Base-by-base conservation (phyloP, 2,888 invertebrate genomes). In the Philereme transversata region DNA sequence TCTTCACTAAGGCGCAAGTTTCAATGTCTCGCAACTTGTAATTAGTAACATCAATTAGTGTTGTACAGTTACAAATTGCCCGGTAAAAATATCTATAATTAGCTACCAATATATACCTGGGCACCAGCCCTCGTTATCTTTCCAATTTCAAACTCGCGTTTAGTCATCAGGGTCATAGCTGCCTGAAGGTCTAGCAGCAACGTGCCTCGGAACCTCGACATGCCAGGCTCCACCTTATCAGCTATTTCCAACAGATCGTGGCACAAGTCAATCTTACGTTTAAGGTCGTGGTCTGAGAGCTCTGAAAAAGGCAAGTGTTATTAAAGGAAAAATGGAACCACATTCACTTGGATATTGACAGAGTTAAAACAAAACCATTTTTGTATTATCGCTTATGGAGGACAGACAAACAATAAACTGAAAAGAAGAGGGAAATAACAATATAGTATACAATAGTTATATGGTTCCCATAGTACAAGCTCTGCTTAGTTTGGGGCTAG, bases 151-250 rank as follows among this genome's bases (percentile, higher is more conserved):
- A 86, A 94, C 46, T 93, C 93, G 40, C 93, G 85, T 70, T 94
- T 93, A 0, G 94, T 92, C 72, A 94, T 92, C 35, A 94, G 86
- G 0, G 94, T 93, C 82, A 95, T 86, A 0, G 94, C 93, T 46
- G 94, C 93, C 76, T 96, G 95, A 10, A 95, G 82, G 64, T 96
- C 95, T 43, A 95, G 84, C 0, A 96, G 82, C 10, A 96, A 78
- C 4, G 93, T 93, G 0, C 95, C 96, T 6, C 95, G 87, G 70
- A 95, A 94, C 65, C 93, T 90, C 3, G 95, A 93, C 84, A 90
- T 93, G 4, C 96, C 96, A 3, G 95, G 95, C 61, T 95, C 95
- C 51, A 96, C 76, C 22, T 93, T 83, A 51, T 95, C 93, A 8
- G 95, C 93, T 45, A 96, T 72, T 49, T 94, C 93, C n/a, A 96